phyloP scores from a whole-genome alignment of 2,888 invertebrate species.

The Volucella zonaria region DNA sequence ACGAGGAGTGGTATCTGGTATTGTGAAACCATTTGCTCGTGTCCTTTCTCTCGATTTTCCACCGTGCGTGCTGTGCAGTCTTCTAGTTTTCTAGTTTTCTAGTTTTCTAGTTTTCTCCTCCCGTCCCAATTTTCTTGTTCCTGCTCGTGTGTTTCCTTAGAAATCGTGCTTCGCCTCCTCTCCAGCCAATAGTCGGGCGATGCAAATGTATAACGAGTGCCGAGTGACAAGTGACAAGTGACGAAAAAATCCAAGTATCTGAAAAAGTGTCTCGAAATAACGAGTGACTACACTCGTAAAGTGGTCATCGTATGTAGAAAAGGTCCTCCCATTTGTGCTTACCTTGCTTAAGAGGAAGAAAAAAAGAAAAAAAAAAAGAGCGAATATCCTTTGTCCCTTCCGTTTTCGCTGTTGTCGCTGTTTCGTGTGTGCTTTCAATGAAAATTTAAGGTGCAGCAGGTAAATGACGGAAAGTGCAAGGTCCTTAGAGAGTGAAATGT shows the following conservation, averaged over 20 bases:
- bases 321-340: slow-evolving; percentile 22
- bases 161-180: slow-evolving; percentile 15
- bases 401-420: not conserved
- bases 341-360: slow-evolving; percentile 4
- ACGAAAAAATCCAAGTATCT: slow-evolving; percentile 50
- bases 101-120: slow-evolving; percentile 1
- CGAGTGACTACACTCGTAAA: slow-evolving; percentile 3
- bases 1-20: slow-evolving; percentile 38
- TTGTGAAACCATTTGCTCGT: slow-evolving; percentile 65
- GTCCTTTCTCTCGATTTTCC: slow-evolving; percentile 53
- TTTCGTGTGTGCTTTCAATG: not conserved
- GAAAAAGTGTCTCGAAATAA: slow-evolving; percentile 16
- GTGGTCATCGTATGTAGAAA: slow-evolving; percentile 19
- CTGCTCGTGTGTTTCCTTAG: slow-evolving; percentile 3
- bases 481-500: slow-evolving; percentile 44
- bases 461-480: slow-evolving; percentile 25
- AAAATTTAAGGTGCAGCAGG: slow-evolving; percentile 17
- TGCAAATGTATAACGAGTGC: slow-evolving; percentile 2
- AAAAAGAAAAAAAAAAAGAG: too few species aligned
- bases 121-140: slow-evolving; percentile 26
- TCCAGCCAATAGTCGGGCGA: not conserved
- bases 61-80: slow-evolving; percentile 39
- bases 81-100: not conserved
- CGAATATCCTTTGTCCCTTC: slow-evolving; percentile 39
- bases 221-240: slow-evolving; percentile 22